Conservation (phyloP, 1,140 invertebrate species). For the Drosophila quadrilineata region DNA sequence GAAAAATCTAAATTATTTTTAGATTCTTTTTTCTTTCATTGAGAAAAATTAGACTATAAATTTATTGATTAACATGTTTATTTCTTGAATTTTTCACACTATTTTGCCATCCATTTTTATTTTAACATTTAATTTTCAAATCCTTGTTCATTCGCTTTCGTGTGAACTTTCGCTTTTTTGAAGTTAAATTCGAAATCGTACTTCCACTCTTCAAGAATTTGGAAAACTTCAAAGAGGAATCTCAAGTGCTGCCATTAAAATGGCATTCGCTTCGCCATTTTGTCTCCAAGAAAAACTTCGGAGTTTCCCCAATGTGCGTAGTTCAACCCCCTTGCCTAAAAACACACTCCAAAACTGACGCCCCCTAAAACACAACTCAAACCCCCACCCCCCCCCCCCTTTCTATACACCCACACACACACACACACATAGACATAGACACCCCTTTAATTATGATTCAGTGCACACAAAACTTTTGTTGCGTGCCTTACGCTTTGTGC, state of each 20-base stretch:
- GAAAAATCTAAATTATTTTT: too few species aligned
- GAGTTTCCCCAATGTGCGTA: constrained; percentile 7
- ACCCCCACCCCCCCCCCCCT: neutral
- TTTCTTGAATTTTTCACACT: too few species aligned
- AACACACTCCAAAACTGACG: neutral
- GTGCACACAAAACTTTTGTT: constrained; percentile 78
- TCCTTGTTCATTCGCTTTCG: too few species aligned
- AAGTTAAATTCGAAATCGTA: too few species aligned
- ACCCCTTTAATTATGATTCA: constrained; percentile 75
- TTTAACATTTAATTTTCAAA: too few species aligned
- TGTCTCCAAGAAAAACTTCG: constrained; percentile 24
- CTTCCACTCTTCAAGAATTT: too few species aligned
- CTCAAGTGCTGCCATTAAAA: constrained; percentile 68
- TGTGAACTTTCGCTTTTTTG: too few species aligned
- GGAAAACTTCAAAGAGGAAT: constrained; percentile 20
- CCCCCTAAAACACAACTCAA: neutral
- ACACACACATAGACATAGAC: constrained; percentile 32
- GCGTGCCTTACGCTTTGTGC: constrained; percentile 57
- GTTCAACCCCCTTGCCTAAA: too few species aligned
- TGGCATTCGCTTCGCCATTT: constrained; percentile 60
- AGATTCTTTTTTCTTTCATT: too few species aligned
- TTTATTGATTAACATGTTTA: too few species aligned
- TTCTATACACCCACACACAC: constrained; percentile 1
- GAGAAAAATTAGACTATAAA: too few species aligned
- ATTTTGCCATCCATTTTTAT: too few species aligned